A percentile compares a stretch with the other conserved stretches of the same genome.
phyloP scores from a whole-genome alignment of 2,113 vertebrate species.

The Cyprinodon tularosa region DNA sequence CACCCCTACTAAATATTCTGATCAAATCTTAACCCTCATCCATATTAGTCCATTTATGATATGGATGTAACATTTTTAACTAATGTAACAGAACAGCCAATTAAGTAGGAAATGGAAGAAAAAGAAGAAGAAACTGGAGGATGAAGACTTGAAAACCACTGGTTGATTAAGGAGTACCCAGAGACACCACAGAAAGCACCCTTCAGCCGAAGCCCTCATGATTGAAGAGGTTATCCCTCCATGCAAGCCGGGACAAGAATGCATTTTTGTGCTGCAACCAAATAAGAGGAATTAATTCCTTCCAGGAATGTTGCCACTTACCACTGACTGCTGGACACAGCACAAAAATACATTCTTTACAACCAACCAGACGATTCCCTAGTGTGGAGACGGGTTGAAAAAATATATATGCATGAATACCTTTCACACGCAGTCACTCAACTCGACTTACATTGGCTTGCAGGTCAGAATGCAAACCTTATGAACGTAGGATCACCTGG shows the following conservation, averaged over 20 bases:
- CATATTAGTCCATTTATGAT: neutral
- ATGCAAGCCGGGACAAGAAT: slow-evolving; percentile 62
- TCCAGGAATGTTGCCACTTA: slow-evolving; percentile 7
- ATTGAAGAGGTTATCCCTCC: slow-evolving; percentile 37
- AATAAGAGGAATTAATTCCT: neutral
- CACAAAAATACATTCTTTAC: slow-evolving; percentile 60
- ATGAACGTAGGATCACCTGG: slow-evolving; percentile 54
- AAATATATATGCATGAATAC: slow-evolving; percentile 64
- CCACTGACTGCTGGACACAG: slow-evolving; percentile 4
- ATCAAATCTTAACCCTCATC: neutral
- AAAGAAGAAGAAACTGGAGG: neutral
- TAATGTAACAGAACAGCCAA: neutral
- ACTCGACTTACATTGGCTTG: slow-evolving; percentile 76
- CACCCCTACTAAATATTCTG: too few relatives aligned
- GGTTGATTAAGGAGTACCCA: neutral
- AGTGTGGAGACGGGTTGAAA: slow-evolving; percentile 22
- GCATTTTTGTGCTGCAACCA: slow-evolving; percentile 54
- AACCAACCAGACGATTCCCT: slow-evolving; percentile 8
- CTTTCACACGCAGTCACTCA: slow-evolving; percentile 81
- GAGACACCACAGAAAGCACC: slow-evolving; percentile 31
- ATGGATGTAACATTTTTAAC: neutral
- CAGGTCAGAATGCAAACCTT: slow-evolving; percentile 71
- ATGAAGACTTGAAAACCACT: neutral
- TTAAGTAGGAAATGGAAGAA: neutral
- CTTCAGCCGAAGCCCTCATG: slow-evolving; percentile 20